Conservation (phyloP, 2,113 vertebrate species). For the Pseudorasbora parva region DNA sequence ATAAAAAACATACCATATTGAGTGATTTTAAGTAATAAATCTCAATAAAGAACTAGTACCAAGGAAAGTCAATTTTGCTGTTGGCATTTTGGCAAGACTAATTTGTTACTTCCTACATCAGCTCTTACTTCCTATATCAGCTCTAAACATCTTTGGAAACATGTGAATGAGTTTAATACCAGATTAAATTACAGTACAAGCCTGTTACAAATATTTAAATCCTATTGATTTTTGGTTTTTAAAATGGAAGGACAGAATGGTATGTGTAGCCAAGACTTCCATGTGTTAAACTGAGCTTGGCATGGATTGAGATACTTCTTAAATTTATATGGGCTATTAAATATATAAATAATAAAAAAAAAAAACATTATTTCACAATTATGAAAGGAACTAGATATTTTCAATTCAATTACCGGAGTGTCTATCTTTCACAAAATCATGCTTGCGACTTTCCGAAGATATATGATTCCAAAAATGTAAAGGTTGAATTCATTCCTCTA, state of each 20-base stretch:
- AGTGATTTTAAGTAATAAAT: neutral
- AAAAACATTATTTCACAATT: constrained; percentile 50
- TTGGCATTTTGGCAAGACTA: constrained; percentile 6
- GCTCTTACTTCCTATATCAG: constrained; percentile 1
- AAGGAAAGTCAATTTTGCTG: neutral
- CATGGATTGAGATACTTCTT: constrained; percentile 17
- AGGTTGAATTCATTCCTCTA: constrained; percentile 47
- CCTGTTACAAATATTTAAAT: constrained; percentile 51
- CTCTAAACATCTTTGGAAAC: neutral
- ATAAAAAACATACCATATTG: neutral
- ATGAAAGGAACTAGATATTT: constrained; percentile 53
- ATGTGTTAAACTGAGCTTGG: constrained; percentile 52
- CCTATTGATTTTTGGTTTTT: constrained; percentile 56
- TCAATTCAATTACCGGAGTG: constrained; percentile 33
- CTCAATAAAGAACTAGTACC: neutral
- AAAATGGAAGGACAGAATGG: constrained; percentile 30
- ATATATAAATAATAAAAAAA: no score
- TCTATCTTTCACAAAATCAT: constrained; percentile 49
- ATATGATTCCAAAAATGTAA: constrained; percentile 41
- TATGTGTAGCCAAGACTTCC: constrained; percentile 45
- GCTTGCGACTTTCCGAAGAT: constrained; percentile 47
- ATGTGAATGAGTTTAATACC: constrained; percentile 36
- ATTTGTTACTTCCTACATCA: constrained; percentile 5
- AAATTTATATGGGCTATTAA: constrained; percentile 50
- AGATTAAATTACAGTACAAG: constrained; percentile 56